Percentiles rank a stretch among this genome's conserved stretches.
These are phyloP conservation scores for Laothoe populi DNA, from an alignment of 2,888 invertebrate species.

Conservation along the genomic window DNA sequence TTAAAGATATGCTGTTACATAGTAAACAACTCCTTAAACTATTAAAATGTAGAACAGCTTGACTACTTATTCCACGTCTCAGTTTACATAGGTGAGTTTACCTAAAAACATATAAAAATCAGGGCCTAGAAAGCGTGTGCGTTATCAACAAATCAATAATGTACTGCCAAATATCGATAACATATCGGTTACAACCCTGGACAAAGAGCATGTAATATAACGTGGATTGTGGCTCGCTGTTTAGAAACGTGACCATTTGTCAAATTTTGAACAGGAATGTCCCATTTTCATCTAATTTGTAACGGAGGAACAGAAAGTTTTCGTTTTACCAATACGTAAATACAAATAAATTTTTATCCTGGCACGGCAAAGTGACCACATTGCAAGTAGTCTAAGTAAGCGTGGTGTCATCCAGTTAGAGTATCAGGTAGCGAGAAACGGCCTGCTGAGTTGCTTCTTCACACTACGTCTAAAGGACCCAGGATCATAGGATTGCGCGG, in stretches of 20 bases:
- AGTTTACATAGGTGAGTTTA: slow-evolving; percentile 24
- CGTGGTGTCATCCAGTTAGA: too few relatives aligned
- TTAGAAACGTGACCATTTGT: slow-evolving; percentile 27
- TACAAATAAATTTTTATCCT: too few relatives aligned
- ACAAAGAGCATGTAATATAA: slow-evolving; percentile 60
- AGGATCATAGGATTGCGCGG: too few relatives aligned
- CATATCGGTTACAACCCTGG: slow-evolving; percentile 60
- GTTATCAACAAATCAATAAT: slow-evolving; percentile 80
- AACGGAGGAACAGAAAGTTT: too few relatives aligned
- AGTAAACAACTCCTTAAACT: not conserved
- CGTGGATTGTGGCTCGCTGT: slow-evolving; percentile 46
- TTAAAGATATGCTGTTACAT: too few relatives aligned
- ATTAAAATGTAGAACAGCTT: not conserved
- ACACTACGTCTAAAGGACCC: too few relatives aligned
- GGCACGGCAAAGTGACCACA: too few relatives aligned
- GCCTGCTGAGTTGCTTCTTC: too few relatives aligned
- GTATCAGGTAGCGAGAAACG: too few relatives aligned
- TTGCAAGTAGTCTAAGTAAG: too few relatives aligned
- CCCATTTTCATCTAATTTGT: not conserved
- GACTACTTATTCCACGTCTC: not conserved
- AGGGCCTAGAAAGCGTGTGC: slow-evolving; percentile 63
- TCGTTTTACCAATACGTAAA: too few relatives aligned
- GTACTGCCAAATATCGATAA: slow-evolving; percentile 69
- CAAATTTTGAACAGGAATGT: not conserved
- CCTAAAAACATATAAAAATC: slow-evolving; percentile 62